Conservation (phyloP, 2,113 vertebrate species). For the Paedocypris sp. region DNA sequence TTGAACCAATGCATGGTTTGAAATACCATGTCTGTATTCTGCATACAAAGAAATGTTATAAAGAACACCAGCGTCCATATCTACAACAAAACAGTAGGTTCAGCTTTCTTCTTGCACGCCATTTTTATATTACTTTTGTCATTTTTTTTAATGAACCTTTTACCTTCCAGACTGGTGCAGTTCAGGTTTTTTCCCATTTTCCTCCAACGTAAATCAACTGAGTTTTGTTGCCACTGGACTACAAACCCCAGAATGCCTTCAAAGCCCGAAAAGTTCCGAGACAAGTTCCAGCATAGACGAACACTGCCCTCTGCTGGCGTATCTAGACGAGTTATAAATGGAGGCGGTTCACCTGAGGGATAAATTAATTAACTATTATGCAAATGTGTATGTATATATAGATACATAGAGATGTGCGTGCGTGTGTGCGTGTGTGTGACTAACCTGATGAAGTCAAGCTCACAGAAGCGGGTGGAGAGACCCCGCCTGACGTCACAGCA, state of each 20-base stretch:
- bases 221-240: conserved; percentile 44
- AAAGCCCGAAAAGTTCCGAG: not conserved
- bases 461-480: conserved; percentile 46
- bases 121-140: not conserved
- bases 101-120: not conserved
- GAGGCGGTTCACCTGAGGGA: conserved; percentile 35
- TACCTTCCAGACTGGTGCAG: conserved; percentile 48
- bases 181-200: conserved; percentile 32
- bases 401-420: no score
- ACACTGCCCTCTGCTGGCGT: conserved; percentile 27
- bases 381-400: no score
- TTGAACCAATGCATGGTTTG: conserved; percentile 41
- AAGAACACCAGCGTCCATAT: conserved; percentile 44
- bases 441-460: conserved; percentile 50
- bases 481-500: conserved; percentile 48
- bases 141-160: not conserved
- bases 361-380: not conserved
- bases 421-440: no score
- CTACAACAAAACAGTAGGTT: conserved; percentile 27
- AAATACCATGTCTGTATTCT: conserved; percentile 50
- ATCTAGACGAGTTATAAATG: conserved; percentile 19
- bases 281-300: conserved; percentile 43
- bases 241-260: conserved; percentile 37
- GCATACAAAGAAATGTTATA: conserved; percentile 56
- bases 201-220: conserved; percentile 44